Conservation (phyloP, 2,797 vertebrate genomes). For the Argya squamiceps region DNA sequence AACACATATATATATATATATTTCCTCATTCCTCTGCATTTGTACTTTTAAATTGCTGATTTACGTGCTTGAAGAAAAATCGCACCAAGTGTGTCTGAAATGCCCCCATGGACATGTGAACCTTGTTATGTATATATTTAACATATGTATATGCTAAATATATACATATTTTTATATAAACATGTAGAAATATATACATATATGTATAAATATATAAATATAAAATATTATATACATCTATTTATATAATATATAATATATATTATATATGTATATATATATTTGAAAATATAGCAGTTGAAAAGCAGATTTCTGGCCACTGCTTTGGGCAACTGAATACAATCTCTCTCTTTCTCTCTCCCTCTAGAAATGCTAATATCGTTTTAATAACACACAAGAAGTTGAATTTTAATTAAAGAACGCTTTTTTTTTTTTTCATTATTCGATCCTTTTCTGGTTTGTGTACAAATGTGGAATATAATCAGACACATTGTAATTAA, state of each 20-base stretch:
- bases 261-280: too few species aligned
- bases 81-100: neutral
- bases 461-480: constrained; percentile 42
- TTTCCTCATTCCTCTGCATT: neutral
- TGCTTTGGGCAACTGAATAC: neutral
- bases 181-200: neutral
- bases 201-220: neutral
- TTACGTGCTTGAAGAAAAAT: constrained; percentile 13
- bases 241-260: neutral
- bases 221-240: too few species aligned
- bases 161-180: too few species aligned
- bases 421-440: neutral
- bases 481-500: constrained; percentile 58
- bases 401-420: constrained; percentile 47
- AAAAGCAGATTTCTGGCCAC: constrained; percentile 31
- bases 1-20: too few species aligned
- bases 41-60: neutral
- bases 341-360: neutral
- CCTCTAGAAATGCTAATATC: constrained; percentile 31
- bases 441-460: neutral
- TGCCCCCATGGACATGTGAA: neutral
- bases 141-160: too few species aligned
- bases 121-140: neutral
- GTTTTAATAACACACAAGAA: constrained; percentile 46
- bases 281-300: constrained; percentile 9